Percentiles rank a stretch among this genome's conserved stretches.
Conservation (phyloP, 2,797 vertebrate species). For the Melanotaenia nigrans region DNA sequence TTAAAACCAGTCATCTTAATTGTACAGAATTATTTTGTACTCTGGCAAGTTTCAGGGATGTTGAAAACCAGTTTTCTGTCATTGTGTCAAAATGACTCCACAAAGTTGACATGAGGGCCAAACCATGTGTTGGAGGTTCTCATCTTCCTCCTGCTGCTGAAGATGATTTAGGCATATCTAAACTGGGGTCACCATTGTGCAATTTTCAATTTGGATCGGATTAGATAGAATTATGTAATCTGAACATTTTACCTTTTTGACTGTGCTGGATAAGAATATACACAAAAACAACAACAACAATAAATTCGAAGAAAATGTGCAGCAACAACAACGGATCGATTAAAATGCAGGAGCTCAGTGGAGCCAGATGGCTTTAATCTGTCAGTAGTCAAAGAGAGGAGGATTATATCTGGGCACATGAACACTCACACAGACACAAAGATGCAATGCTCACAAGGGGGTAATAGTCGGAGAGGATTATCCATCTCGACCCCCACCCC, state of each 20-base stretch:
- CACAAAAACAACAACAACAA: neutral
- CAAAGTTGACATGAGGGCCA: neutral
- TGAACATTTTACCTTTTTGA: neutral
- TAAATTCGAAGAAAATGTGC: neutral
- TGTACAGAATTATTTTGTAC: neutral
- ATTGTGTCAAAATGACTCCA: neutral
- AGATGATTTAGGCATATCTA: neutral
- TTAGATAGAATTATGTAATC: neutral
- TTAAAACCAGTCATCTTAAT: too few species aligned
- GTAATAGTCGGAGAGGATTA: constrained; percentile 52
- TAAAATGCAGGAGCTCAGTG: constrained; percentile 2
- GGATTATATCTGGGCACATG: constrained; percentile 34
- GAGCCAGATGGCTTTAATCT: constrained; percentile 28
- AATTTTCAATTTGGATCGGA: neutral
- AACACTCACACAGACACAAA: constrained; percentile 20
- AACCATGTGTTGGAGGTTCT: neutral
- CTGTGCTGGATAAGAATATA: neutral
- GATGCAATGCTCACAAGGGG: neutral
- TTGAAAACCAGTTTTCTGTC: neutral
- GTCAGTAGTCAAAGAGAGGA: constrained; percentile 34
- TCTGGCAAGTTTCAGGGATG: neutral
- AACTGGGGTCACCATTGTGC: neutral
- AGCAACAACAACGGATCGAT: neutral
- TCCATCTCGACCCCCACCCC: constrained; percentile 12
- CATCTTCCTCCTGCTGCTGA: neutral